Percentiles rank a stretch among this genome's conserved stretches.
These are phyloP conservation scores for Mastomys coucha DNA, from an alignment of 2,113 vertebrate species.

Conservation along the genomic window DNA sequence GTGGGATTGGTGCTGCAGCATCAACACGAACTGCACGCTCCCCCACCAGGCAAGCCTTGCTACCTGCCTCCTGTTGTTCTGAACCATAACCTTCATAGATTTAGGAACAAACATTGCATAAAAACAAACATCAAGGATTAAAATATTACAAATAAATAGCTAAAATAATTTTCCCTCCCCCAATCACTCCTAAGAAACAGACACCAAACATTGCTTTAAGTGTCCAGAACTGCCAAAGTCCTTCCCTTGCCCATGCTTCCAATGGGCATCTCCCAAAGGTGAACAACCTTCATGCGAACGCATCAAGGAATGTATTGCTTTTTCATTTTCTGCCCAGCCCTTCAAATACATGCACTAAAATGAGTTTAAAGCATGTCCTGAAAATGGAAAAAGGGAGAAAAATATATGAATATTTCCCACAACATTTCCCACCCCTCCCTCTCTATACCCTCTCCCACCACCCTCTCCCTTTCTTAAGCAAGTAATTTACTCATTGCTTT, in stretches of 20 bases:
- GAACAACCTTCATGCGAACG: constrained; percentile 83
- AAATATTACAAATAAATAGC: constrained; percentile 79
- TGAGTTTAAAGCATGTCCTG: constrained; percentile 81
- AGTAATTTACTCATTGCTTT: constrained; percentile 67
- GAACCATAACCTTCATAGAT: constrained; percentile 57
- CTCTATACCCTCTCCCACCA: constrained; percentile 60
- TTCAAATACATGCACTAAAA: constrained; percentile 83
- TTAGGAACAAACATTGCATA: constrained; percentile 66
- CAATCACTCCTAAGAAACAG: constrained; percentile 79
- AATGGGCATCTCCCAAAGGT: constrained; percentile 77
- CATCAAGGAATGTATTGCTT: constrained; percentile 85
- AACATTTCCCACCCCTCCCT: constrained; percentile 75
- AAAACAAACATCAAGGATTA: constrained; percentile 66
- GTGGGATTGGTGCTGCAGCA: constrained; percentile 36
- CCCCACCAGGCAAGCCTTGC: constrained; percentile 51
- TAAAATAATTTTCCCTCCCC: constrained; percentile 74
- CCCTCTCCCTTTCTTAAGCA: constrained; percentile 70
- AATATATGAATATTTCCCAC: constrained; percentile 83
- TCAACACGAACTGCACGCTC: constrained; percentile 25
- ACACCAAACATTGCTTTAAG: constrained; percentile 77
- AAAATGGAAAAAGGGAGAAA: constrained; percentile 80
- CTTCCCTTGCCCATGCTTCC: constrained; percentile 80
- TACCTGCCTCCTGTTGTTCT: constrained; percentile 49
- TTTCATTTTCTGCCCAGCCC: constrained; percentile 82
- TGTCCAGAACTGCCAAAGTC: constrained; percentile 78